Base-by-base conservation (phyloP, 2,797 vertebrate species). In the Cottoperca gobio region DNA sequence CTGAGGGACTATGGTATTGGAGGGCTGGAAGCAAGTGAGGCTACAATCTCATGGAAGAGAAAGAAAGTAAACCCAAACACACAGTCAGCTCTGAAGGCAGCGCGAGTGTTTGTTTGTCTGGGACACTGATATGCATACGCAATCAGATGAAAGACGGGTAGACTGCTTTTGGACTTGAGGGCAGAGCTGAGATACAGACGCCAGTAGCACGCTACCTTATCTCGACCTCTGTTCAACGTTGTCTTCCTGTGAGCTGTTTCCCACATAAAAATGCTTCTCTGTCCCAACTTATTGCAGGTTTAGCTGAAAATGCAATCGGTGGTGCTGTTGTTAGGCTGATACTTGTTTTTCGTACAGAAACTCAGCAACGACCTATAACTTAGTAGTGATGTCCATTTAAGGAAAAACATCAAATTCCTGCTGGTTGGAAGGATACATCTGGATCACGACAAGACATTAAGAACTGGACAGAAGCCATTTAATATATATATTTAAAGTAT, bases 111-210 rank as follows among this genome's bases (percentile, higher is more conserved):
- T 85, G 76, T 82, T 86, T 86, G 88, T 86, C 63, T 89, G 78
- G 70, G 84, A 84, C 82, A 82, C 68, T 78, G 85, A 91, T 89
- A 86, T 73, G 78, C 77, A 81, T 50, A 61, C 8, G 42, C 71
- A 79, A 80, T 87, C 86, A 78, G 85, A 80, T 84, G 85, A 58
- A 72, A 84, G 70, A 71, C 73, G 55, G 19, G 74, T 66, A 80
- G 70, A 76, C 70, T 76, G 80, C 55, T 49, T 65, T 62, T 69
- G 79, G 85, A 78, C 71, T 78, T 28, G 52, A 82, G 70, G 60
- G 70, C 73, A 70, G 46, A 76, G 70, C 43, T 43, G 68, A 87
- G 77, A 75, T 66, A 52, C 33, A 68, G 66, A 55, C 60, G 73
- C 79, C 79, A 67, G 73, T 40, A 73, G 78, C 66, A 53, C 1